These are phyloP conservation scores for Heterocephalus glaber DNA, from an alignment of 2,113 vertebrate species.

Conservation along the genomic window DNA sequence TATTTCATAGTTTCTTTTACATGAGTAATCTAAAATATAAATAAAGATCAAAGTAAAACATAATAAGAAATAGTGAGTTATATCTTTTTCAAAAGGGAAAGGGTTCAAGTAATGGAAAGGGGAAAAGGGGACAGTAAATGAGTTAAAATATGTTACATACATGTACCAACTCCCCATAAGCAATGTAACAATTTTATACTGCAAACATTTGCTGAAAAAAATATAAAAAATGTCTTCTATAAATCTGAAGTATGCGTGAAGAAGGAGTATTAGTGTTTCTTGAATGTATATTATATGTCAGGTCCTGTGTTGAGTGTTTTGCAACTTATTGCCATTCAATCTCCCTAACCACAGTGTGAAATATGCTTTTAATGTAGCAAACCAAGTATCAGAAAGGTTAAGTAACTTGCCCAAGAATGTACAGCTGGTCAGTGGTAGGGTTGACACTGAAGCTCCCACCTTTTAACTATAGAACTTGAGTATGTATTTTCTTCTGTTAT, in stretches of 20 bases:
- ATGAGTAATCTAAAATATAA: neutral
- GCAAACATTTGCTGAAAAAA: neutral
- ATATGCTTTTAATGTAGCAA: slow-evolving; percentile 1
- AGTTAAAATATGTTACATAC: neutral
- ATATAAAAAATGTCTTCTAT: neutral
- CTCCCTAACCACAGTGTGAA: neutral
- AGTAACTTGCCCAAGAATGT: neutral
- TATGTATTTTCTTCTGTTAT: slow-evolving; percentile 36
- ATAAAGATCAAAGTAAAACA: neutral
- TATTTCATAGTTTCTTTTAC: neutral
- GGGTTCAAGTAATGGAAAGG: neutral
- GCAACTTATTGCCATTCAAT: slow-evolving; percentile 14
- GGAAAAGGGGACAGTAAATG: neutral
- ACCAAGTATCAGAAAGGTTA: neutral
- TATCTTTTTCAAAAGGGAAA: neutral
- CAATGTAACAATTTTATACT: neutral
- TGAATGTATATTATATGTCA: neutral
- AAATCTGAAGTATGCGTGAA: neutral
- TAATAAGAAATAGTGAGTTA: neutral
- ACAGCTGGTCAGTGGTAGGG: neutral
- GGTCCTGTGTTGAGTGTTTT: neutral
- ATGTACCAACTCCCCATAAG: neutral
- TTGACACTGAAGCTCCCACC: neutral
- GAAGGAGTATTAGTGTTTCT: neutral
- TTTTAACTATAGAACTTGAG: neutral